phyloP scores from a whole-genome alignment of 2,888 invertebrate species.

The Cerastis rubricosa region DNA sequence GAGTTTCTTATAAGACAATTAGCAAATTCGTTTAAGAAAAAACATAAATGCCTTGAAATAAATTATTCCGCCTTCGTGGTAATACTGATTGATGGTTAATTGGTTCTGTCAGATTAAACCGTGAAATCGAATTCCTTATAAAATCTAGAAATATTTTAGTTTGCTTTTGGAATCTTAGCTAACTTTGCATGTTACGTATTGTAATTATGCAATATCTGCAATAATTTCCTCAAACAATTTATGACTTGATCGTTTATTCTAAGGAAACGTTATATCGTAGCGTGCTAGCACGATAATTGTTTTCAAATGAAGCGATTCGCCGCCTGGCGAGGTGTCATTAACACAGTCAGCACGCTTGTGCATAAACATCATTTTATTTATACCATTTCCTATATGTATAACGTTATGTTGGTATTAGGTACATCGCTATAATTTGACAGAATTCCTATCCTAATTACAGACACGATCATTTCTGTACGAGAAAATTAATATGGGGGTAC shows the following conservation, averaged over 20 bases:
- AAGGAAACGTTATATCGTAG: slow-evolving; percentile 67
- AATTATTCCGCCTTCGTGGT: slow-evolving; percentile 6
- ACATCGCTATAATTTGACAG: slow-evolving; percentile 45
- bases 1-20: slow-evolving; percentile 39
- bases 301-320: slow-evolving; percentile 75
- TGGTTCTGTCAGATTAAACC: slow-evolving; percentile 15
- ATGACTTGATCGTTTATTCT: slow-evolving; percentile 65
- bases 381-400: slow-evolving; percentile 61
- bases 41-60: slow-evolving; percentile 31
- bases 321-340: slow-evolving; percentile 70
- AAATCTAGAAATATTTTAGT: slow-evolving; percentile 18
- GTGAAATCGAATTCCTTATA: slow-evolving; percentile 10
- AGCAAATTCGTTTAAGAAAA: slow-evolving; percentile 17
- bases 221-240: slow-evolving; percentile 31
- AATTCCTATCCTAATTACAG: slow-evolving; percentile 50
- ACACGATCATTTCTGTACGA: slow-evolving; percentile 13
- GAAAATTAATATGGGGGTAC: slow-evolving; percentile 22
- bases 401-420: slow-evolving; percentile 51
- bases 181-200: slow-evolving; percentile 22
- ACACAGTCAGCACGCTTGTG: slow-evolving; percentile 68
- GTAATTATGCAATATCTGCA: slow-evolving; percentile 40
- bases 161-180: slow-evolving; percentile 10
- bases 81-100: slow-evolving; percentile 39
- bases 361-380: slow-evolving; percentile 70
- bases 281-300: slow-evolving; percentile 76